Conservation (phyloP, 2,888 invertebrate genomes). For the Drosophila rubida region DNA sequence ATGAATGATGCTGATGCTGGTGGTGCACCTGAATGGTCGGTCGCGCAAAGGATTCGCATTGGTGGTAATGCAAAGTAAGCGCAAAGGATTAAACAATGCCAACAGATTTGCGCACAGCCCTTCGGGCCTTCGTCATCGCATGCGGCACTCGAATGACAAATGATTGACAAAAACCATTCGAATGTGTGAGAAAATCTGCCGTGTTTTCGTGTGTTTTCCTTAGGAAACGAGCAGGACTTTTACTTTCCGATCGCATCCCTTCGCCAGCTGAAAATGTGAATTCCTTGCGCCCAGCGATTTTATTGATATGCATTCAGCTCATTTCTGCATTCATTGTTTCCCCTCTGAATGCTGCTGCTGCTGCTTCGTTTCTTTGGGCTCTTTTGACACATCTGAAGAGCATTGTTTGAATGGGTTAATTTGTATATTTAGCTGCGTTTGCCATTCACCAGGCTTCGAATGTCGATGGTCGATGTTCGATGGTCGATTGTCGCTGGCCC, state of each 20-base stretch:
- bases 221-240: constrained; percentile 47
- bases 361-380: constrained; percentile 21
- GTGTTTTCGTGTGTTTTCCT: constrained; percentile 53
- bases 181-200: constrained; percentile 52
- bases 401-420: constrained; percentile 76
- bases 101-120: constrained; percentile 24
- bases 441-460: not conserved
- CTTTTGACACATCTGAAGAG: constrained; percentile 69
- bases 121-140: not conserved
- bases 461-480: not conserved
- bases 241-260: constrained; percentile 43
- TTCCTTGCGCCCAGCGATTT: constrained; percentile 43
- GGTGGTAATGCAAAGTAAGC: constrained; percentile 33
- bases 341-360: constrained; percentile 20
- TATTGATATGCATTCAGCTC: constrained; percentile 63
- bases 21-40: constrained; percentile 43
- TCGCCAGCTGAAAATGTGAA: constrained; percentile 60
- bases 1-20: constrained; percentile 19
- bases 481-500: not conserved
- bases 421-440: constrained; percentile 70
- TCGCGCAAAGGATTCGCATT: constrained; percentile 6
- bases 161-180: constrained; percentile 39
- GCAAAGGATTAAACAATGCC: constrained; percentile 64
- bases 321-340: constrained; percentile 65
- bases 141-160: constrained; percentile 55